Evolutionary conservation across 2,888 invertebrate genomes (phyloP), one percentile per base, ranked within the genome.

Genomic region (Plutella xylostella): DNA sequence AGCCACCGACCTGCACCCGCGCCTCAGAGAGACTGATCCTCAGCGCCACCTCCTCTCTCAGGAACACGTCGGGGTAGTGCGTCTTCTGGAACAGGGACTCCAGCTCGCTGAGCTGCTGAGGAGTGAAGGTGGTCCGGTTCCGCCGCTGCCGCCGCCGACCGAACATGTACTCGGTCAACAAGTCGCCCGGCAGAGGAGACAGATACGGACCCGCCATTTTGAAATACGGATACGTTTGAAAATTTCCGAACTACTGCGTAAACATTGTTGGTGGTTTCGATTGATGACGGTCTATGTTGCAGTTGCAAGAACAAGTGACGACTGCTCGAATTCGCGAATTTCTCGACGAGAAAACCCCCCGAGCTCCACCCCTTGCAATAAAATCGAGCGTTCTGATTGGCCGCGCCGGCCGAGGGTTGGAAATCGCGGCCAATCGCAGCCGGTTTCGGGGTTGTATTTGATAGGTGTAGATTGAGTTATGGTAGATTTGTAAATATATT

Each of bases 41-140:
- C 48, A 95, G 75, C 0, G 97, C 97, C 7, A 96, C 94, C 77
- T 96, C 96, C 71, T 97, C 97, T 56, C 96, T 87, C 45, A 93
- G 75, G 61, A 89, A 89, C 18, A 96, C 96, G 63, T 96, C 96
- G 5, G 96, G 97, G 70, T 97, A 97, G 63, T 96, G 96, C 0
- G 96, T 97, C 75, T 95, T 94, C 72, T 95, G 94, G 74, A 97
- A 97, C 18, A 97, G 86, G 0, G 94, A 91, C 69, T 97, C 97
- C 60, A 97, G 73, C 64, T 96, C 95, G 64, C 94, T 93, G 40
- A 97, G 84, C 75, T 97, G 97, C 68, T 96, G 95, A 1, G 96
- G 95, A 21, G 95, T 96, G 70, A 97, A 97, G 0, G 96, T 97
- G 7, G 97, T 97, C 25, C 97, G 86, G 73, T 96, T 96, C 49